A percentile compares a stretch with the other conserved stretches of the same genome.
phyloP scores from a whole-genome alignment of 2,888 invertebrate genomes.

The Ethmia dodecea region DNA sequence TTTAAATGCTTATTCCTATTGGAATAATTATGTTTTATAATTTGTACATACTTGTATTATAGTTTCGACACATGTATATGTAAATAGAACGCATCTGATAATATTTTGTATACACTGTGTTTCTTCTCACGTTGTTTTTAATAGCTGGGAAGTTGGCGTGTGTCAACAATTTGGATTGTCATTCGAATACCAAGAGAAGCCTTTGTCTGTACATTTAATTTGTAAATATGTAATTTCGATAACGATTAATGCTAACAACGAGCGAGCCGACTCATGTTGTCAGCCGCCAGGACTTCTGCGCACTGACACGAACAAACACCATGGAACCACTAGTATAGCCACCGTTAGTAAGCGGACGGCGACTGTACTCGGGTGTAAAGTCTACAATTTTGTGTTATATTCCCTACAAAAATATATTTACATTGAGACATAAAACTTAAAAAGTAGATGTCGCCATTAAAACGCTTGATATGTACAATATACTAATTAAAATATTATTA shows the following conservation, averaged over 20 bases:
- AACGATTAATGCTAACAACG: constrained; percentile 65
- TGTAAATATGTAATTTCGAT: constrained; percentile 69
- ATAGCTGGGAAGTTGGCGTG: constrained; percentile 35
- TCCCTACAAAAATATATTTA: no score
- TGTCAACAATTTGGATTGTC: constrained; percentile 41
- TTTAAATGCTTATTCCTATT: constrained; percentile 26
- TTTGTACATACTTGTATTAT: constrained; percentile 65
- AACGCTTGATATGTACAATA: no score
- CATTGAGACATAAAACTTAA: no score
- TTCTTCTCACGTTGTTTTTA: not conserved
- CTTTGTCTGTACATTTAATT: constrained; percentile 63
- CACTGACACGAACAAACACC: constrained; percentile 29
- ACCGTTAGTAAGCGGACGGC: no score
- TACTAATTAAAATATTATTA: no score
- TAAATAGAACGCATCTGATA: constrained; percentile 20
- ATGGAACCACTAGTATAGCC: constrained; percentile 20
- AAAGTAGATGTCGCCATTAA: no score
- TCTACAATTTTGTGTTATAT: no score
- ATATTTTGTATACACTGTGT: constrained; percentile 4
- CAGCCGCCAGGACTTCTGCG: constrained; percentile 69
- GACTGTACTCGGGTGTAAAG: no score
- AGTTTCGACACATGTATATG: constrained; percentile 32
- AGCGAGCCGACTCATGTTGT: constrained; percentile 56
- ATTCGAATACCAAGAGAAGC: constrained; percentile 55
- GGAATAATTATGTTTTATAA: constrained; percentile 31